These are phyloP conservation scores for Uria lomvia DNA, from an alignment of 2,113 vertebrate genomes.

Conservation along the genomic window DNA sequence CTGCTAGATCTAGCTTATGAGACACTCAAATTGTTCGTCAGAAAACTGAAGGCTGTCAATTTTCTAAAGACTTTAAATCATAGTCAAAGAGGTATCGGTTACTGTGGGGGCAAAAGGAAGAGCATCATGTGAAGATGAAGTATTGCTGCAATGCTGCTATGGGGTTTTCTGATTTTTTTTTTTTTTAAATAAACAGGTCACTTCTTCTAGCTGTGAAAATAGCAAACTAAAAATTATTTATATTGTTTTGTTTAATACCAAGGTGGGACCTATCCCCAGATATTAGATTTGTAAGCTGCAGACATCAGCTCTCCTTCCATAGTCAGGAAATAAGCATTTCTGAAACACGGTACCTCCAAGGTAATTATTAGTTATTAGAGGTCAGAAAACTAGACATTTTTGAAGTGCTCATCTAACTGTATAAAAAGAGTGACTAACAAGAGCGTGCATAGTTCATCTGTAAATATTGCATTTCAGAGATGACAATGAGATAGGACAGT, in stretches of 20 bases:
- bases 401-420: background rate
- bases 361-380: background rate
- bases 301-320: background rate
- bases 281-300: background rate
- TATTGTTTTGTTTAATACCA: background rate
- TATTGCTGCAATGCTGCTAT: background rate
- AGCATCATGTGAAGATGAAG: background rate
- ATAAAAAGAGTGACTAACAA: background rate
- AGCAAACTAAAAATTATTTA: background rate
- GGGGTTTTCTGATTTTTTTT: background rate
- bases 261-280: background rate
- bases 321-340: background rate
- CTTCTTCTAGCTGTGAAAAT: background rate
- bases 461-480: background rate
- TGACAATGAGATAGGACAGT: background rate
- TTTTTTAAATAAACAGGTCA: background rate
- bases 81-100: background rate
- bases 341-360: background rate
- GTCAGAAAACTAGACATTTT: background rate
- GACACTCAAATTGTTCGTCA: background rate
- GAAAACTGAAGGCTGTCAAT: background rate
- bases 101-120: background rate
- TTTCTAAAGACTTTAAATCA: background rate
- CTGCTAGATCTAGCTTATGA: background rate
- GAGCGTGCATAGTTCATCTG: background rate